A percentile compares a stretch with the other conserved stretches of the same genome.
These are phyloP conservation scores for Pavo muticus DNA, from an alignment of 2,113 vertebrate genomes.

Conservation along the genomic window DNA sequence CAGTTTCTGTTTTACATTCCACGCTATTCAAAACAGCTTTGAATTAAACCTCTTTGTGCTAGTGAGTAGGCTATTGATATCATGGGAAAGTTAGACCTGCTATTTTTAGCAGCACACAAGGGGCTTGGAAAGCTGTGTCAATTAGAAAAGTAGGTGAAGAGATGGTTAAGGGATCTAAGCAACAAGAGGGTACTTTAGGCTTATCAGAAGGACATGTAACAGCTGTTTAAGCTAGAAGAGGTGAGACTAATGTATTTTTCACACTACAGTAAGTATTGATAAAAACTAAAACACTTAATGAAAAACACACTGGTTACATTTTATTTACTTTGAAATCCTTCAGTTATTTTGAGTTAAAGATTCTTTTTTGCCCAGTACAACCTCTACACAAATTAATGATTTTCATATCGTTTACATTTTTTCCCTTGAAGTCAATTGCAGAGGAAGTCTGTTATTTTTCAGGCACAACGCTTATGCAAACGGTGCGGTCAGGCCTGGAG, in stretches of 20 bases:
- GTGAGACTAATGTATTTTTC: not conserved
- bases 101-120: not conserved
- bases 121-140: not conserved
- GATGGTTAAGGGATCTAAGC: not conserved
- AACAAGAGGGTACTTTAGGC: not conserved
- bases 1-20: not conserved
- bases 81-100: not conserved
- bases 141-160: not conserved
- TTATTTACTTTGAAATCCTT: not conserved
- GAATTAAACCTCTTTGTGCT: not conserved
- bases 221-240: not conserved
- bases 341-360: not conserved
- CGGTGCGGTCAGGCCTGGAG: constrained; percentile 98
- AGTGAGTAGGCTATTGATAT: not conserved
- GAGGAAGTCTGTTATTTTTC: constrained; percentile 30
- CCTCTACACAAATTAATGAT: not conserved
- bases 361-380: not conserved
- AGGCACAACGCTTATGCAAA: constrained; percentile 96
- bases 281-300: not conserved
- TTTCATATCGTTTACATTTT: not conserved
- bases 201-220: not conserved
- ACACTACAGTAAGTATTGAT: not conserved
- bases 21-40: not conserved
- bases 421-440: not conserved
- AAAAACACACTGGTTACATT: not conserved